Evolutionary conservation across 2,113 vertebrate genomes (phyloP), one percentile per base, ranked within the genome.

Genomic region (Anser cygnoides): DNA sequence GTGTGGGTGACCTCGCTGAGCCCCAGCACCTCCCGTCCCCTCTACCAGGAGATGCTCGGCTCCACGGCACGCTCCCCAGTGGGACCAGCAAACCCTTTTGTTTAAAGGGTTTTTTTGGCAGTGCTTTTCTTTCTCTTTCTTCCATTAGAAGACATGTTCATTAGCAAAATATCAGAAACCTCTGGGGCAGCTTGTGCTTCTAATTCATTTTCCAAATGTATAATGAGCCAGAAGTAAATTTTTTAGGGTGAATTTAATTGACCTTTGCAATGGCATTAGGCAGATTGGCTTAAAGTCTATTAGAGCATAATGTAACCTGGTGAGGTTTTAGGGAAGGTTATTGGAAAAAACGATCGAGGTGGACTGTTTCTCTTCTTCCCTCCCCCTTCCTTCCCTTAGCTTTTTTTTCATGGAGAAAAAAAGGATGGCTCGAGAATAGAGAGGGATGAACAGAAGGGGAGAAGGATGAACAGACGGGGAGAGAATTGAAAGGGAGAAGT

Each of bases 221-320:
- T 98, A 98, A 98, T 98, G 98, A 98, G 98, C 97, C 98, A 98
- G 96, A 93, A 98, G 97, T 97, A 97, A 97, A 97, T 96, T 97
- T 98, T 98, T 98, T 98, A 98, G 98, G 98, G 98, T 98, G 98
- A 98, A 98, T 98, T 98, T 98, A 98, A 98, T 98, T 98, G 98
- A 98, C 98, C 98, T 98, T 98, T 98, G 97, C 95, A 97, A 96
- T 94, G 97, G 97, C 97, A 98, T 98, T 97, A 98, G 97, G 97
- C 97, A 97, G 97, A 98, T 98, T 98, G 97, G 97, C 97, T 98
- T 97, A 92, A 98, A 98, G 96, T 97, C 98, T 97, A 97, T 98
- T 98, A 98, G 98, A 97, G 96, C 92, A 33, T 89, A 97, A 97
- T 94, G 93, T 88, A 98, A 98, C 98, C 97, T 96, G 57, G 96